Conservation (phyloP, 2,888 invertebrate genomes). For the Mythimna impura region DNA sequence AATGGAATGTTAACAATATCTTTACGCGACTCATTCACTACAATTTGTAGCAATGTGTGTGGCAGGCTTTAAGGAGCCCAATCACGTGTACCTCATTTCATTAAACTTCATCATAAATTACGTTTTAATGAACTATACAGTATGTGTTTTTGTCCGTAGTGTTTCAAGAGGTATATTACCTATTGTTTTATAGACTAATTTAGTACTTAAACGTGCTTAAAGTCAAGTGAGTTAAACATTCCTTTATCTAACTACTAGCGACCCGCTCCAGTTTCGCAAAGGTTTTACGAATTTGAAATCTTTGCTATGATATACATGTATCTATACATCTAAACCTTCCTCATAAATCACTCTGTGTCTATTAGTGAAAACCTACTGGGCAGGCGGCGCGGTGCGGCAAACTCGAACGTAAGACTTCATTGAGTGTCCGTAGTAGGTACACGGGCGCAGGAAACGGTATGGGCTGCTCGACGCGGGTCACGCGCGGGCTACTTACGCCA, state of each 20-base stretch:
- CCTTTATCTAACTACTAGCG: neutral
- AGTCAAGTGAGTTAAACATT: neutral
- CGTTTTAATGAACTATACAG: slow-evolving; percentile 56
- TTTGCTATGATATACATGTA: too few relatives aligned
- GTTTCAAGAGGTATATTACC: slow-evolving; percentile 1
- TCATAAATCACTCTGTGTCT: too few relatives aligned
- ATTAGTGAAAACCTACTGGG: too few relatives aligned
- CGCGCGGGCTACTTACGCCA: too few relatives aligned
- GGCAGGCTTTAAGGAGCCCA: slow-evolving; percentile 53
- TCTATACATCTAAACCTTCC: too few relatives aligned
- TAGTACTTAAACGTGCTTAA: neutral
- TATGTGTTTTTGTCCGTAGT: slow-evolving; percentile 10
- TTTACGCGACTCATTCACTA: neutral
- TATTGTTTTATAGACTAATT: neutral
- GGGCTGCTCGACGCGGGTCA: too few relatives aligned
- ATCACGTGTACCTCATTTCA: slow-evolving; percentile 60
- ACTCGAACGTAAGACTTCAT: too few relatives aligned
- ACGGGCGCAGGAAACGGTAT: too few relatives aligned
- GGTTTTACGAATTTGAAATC: too few relatives aligned
- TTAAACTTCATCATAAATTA: slow-evolving; percentile 64
- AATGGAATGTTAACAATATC: slow-evolving; percentile 11
- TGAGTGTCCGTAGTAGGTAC: too few relatives aligned
- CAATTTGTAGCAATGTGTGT: neutral
- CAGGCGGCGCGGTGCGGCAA: too few relatives aligned
- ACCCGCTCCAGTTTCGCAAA: too few relatives aligned